These are phyloP conservation scores for Cacoxenus indagator DNA, from an alignment of 2,888 invertebrate genomes.

Conservation along the genomic window DNA sequence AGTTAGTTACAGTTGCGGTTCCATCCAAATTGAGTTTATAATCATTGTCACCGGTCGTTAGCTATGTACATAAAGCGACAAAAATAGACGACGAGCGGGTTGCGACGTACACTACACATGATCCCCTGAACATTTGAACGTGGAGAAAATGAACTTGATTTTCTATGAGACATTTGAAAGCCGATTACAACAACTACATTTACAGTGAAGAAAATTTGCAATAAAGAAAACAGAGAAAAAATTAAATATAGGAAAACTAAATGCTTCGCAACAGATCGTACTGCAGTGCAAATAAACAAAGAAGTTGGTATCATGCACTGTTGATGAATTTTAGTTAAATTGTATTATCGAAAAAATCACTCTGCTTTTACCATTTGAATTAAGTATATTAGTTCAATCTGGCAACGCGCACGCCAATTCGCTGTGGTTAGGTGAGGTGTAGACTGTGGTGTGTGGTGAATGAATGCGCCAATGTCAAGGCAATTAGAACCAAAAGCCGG, in stretches of 20 bases:
- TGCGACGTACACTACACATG: neutral
- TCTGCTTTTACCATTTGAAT: too few species aligned
- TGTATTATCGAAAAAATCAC: too few species aligned
- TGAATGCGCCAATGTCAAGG: constrained; percentile 64
- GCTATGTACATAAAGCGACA: too few species aligned
- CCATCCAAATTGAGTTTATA: too few species aligned
- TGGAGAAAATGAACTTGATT: constrained; percentile 33
- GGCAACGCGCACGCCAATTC: constrained; percentile 7
- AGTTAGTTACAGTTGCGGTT: constrained; percentile 36
- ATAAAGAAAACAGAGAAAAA: too few species aligned
- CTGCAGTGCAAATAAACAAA: too few species aligned
- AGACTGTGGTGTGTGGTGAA: constrained; percentile 39
- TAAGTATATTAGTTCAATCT: too few species aligned
- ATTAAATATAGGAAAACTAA: too few species aligned
- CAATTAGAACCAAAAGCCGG: constrained; percentile 61
- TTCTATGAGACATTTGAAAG: neutral
- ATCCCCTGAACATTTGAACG: constrained; percentile 21
- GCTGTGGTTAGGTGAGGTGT: neutral
- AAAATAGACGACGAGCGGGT: neutral
- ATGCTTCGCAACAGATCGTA: too few species aligned
- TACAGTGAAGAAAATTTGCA: constrained; percentile 14
- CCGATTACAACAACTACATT: constrained; percentile 18
- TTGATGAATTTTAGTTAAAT: too few species aligned
- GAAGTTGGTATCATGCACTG: too few species aligned
- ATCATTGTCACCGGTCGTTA: too few species aligned